A percentile compares a stretch with the other conserved stretches of the same genome.
Conservation (phyloP, 2,113 vertebrate genomes). For the Tychaedon coryphoeus region DNA sequence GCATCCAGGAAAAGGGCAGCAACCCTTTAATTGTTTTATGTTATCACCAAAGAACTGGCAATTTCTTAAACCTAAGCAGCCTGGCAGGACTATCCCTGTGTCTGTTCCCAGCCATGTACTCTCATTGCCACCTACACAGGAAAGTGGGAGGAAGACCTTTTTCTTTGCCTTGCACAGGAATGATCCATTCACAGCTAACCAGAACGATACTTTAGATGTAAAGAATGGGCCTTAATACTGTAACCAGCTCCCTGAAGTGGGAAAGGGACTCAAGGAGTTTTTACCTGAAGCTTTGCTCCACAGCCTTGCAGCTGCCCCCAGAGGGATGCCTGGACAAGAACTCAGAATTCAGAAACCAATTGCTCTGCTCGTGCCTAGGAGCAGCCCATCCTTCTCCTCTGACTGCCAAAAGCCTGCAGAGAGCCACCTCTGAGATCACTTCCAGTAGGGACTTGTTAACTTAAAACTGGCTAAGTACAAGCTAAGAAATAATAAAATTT, state of each 20-base stretch:
- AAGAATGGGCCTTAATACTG: background rate
- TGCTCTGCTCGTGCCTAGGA: background rate
- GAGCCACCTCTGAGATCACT: background rate
- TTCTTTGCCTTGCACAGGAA: background rate
- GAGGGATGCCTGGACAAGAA: background rate
- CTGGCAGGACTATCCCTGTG: background rate
- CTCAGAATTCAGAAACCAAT: background rate
- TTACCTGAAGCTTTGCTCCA: background rate
- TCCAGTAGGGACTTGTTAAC: accelerated
- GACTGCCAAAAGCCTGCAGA: background rate
- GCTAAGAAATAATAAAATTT: background rate
- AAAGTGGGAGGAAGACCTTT: background rate
- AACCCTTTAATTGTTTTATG: background rate
- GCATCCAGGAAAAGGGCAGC: background rate
- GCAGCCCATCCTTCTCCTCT: background rate
- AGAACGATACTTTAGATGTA: background rate
- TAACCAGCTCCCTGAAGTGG: background rate
- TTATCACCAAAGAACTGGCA: background rate
- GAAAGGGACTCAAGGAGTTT: background rate
- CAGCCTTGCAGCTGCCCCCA: background rate
- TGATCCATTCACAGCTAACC: background rate
- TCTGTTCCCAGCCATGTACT: background rate
- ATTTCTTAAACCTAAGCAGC: background rate
- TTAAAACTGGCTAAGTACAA: background rate
- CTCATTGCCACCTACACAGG: background rate